A percentile compares a stretch with the other conserved stretches of the same genome.
phyloP scores from a whole-genome alignment of 2,797 vertebrate genomes.

The Etheostoma perlongum region DNA sequence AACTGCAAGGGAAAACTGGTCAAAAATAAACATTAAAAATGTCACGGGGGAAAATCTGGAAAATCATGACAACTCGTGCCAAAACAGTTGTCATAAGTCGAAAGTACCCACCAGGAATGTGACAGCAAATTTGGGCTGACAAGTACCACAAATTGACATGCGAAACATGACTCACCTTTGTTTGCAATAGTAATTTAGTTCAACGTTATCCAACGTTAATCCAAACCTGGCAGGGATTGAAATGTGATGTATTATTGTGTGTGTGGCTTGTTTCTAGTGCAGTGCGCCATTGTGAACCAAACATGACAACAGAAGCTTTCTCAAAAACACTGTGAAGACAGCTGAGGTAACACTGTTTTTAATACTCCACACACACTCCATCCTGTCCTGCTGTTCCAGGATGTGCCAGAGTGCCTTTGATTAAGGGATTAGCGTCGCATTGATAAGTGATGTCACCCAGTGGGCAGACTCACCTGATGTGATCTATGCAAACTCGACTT shows the following conservation, averaged over 20 bases:
- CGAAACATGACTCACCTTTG: slow-evolving; percentile 58
- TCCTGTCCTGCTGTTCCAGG: slow-evolving; percentile 42
- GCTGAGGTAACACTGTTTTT: neutral
- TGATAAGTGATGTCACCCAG: slow-evolving; percentile 38
- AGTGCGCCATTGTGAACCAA: slow-evolving; percentile 14
- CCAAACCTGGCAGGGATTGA: slow-evolving; percentile 53
- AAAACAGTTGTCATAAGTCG: slow-evolving; percentile 53
- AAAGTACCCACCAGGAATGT: slow-evolving; percentile 32
- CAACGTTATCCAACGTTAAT: slow-evolving; percentile 44
- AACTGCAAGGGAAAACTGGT: slow-evolving; percentile 29
- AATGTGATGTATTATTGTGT: slow-evolving; percentile 13
- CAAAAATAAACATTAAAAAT: slow-evolving; percentile 30
- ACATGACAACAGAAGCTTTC: slow-evolving; percentile 28
- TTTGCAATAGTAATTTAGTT: slow-evolving; percentile 42
- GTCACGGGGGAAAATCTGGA: slow-evolving; percentile 33
- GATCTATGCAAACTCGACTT: slow-evolving; percentile 65
- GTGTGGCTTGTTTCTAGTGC: slow-evolving; percentile 47
- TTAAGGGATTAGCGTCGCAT: slow-evolving; percentile 30
- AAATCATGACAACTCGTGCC: slow-evolving; percentile 39
- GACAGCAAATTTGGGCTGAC: slow-evolving; percentile 28
- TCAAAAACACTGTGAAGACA: neutral
- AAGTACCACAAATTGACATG: slow-evolving; percentile 26
- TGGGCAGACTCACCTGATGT: slow-evolving; percentile 58
- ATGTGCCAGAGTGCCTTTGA: slow-evolving; percentile 33
- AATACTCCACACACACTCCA: slow-evolving; percentile 1